phyloP scores from a whole-genome alignment of 1,140 invertebrate species.

The Hirudo medicinalis region DNA sequence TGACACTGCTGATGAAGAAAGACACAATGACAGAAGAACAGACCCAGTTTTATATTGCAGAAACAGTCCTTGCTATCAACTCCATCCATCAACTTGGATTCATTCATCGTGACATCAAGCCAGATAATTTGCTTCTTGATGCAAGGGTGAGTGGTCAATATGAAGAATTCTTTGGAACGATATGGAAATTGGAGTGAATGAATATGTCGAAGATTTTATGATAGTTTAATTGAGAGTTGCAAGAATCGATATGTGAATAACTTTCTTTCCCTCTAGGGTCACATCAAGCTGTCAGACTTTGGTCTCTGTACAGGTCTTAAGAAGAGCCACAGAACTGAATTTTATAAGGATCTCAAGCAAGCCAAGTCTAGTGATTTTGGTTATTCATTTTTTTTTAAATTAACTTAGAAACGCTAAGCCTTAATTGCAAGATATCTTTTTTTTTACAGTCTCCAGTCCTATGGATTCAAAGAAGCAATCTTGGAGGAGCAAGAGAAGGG shows the following conservation, averaged over 20 bases:
- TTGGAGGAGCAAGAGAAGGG: conserved; percentile 37
- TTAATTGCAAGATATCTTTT: too few species aligned
- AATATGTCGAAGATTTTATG: too few species aligned
- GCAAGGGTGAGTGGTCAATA: conserved; percentile 50
- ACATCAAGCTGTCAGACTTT: conserved; percentile 97
- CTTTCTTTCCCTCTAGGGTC: conserved; percentile 51
- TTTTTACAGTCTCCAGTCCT: conserved; percentile 32
- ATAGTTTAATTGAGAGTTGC: too few species aligned
- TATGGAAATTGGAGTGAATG: too few species aligned
- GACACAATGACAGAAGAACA: conserved; percentile 96
- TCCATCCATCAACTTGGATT: conserved; percentile 98
- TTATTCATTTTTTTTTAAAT: conserved; percentile 24
- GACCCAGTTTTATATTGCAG: conserved; percentile 97
- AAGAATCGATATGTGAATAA: too few species aligned
- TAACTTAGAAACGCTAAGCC: not conserved
- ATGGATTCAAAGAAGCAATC: conserved; percentile 38
- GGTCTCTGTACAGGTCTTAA: conserved; percentile 96
- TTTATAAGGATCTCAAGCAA: conserved; percentile 93
- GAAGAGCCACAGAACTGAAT: conserved; percentile 96
- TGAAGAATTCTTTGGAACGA: too few species aligned
- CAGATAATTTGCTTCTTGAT: conserved; percentile 93
- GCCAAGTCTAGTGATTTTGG: conserved; percentile 71
- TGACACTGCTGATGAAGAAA: conserved; percentile 99
- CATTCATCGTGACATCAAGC: conserved; percentile 99
- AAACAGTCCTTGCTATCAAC: conserved; percentile 94